phyloP scores from a whole-genome alignment of 2,797 vertebrate genomes.

The Brachyalestes nurse region DNA sequence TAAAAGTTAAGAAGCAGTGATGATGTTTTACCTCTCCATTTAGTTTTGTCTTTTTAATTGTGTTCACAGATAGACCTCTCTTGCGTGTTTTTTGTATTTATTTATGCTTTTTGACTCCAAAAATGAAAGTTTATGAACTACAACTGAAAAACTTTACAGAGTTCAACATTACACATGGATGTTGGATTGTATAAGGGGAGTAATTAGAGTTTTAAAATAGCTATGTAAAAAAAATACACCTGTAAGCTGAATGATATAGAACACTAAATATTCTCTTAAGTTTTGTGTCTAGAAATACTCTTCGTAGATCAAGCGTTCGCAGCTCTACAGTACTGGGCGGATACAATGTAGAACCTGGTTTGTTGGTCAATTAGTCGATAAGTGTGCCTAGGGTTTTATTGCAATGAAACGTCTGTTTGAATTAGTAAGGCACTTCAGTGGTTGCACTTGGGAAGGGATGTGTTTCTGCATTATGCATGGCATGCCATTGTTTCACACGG shows the following conservation, averaged over 20 bases:
- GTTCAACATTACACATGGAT: conserved; percentile 92
- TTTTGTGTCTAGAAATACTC: conserved; percentile 83
- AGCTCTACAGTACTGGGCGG: conserved; percentile 81
- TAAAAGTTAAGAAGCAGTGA: conserved; percentile 87
- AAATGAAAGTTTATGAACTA: conserved; percentile 78
- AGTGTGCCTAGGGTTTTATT: conserved; percentile 91
- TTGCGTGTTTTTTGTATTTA: conserved; percentile 96
- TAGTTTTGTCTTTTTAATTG: conserved; percentile 77
- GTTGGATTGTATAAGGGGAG: conserved; percentile 76
- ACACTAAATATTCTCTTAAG: conserved; percentile 92
- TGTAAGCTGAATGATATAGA: conserved; percentile 86
- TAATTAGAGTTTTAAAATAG: conserved; percentile 85
- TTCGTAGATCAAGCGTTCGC: conserved; percentile 86
- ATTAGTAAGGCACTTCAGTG: conserved; percentile 76
- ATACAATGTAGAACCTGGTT: conserved; percentile 82
- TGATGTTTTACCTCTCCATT: conserved; percentile 86
- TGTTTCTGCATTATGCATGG: conserved; percentile 96
- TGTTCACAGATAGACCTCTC: conserved; percentile 97
- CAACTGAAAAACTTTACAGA: conserved; percentile 77
- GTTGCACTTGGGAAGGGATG: conserved; percentile 86
- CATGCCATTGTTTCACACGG: conserved; percentile 96
- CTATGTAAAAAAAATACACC: conserved; percentile 77
- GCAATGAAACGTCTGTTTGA: conserved; percentile 85
- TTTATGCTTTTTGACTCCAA: conserved; percentile 94
- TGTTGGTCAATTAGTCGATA: conserved; percentile 88